Conservation (phyloP, 2,888 invertebrate genomes). For the Leptothorax acervorum region DNA sequence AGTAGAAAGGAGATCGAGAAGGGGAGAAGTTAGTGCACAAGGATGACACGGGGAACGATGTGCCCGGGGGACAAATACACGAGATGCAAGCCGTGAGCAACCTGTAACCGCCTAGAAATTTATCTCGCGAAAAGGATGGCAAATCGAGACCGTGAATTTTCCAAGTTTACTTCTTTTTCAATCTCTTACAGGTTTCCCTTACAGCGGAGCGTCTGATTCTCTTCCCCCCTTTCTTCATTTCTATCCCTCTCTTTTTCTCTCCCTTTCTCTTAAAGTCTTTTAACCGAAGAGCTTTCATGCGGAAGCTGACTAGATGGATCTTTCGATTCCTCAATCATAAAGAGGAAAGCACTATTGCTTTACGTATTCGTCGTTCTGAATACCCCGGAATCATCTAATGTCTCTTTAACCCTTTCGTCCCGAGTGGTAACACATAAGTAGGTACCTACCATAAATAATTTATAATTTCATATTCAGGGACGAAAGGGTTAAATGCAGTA, state of each 20-base stretch:
- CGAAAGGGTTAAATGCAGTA: not conserved
- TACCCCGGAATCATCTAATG: not conserved
- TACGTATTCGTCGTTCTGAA: not conserved
- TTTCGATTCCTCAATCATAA: constrained; percentile 13
- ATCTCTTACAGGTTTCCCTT: constrained; percentile 36
- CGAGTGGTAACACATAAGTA: too few species aligned
- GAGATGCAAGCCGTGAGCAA: constrained; percentile 6
- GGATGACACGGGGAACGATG: constrained; percentile 54
- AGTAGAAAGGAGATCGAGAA: not conserved
- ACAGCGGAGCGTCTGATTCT: not conserved
- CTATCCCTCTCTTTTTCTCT: not conserved
- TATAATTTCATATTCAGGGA: too few species aligned
- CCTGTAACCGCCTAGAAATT: constrained; percentile 52
- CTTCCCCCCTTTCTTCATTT: too few species aligned
- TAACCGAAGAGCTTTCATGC: constrained; percentile 44
- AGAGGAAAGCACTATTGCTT: not conserved
- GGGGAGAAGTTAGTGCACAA: constrained; percentile 35
- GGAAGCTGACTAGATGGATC: constrained; percentile 1
- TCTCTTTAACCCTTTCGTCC: not conserved
- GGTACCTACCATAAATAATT: too few species aligned
- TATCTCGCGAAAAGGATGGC: constrained; percentile 34
- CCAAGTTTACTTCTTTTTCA: constrained; percentile 51
- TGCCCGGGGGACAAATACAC: constrained; percentile 35
- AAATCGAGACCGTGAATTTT: constrained; percentile 45
- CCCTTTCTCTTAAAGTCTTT: not conserved